Percentiles rank a stretch among this genome's conserved stretches.
phyloP scores from a whole-genome alignment of 2,797 vertebrate genomes.

The Anguilla anguilla region DNA sequence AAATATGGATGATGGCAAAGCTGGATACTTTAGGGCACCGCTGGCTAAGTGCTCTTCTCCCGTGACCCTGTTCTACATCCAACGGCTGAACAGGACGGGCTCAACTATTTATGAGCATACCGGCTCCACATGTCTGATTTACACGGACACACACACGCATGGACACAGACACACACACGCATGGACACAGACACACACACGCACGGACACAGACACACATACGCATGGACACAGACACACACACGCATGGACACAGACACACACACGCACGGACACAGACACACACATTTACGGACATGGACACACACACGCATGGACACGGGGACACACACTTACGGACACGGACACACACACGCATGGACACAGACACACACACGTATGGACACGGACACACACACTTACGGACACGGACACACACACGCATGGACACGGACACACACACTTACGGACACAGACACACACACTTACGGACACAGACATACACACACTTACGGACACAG shows the following conservation, averaged over 20 bases:
- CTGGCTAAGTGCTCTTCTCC: constrained; percentile 32
- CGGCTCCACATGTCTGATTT: constrained; percentile 54
- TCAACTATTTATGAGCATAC: constrained; percentile 53
- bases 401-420: constrained; percentile 4
- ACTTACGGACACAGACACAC: background rate
- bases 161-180: background rate
- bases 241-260: background rate
- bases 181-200: background rate
- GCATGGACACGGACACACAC: background rate
- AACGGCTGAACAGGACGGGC: constrained; percentile 27
- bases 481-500: background rate
- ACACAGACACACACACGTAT: constrained; percentile 16
- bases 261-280: background rate
- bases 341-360: background rate
- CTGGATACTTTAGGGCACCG: constrained; percentile 26
- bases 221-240: constrained; percentile 21
- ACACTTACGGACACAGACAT: constrained; percentile 6
- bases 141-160: constrained; percentile 48
- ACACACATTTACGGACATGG: no score
- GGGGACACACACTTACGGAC: constrained; percentile 42
- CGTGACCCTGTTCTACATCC: background rate
- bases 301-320: background rate
- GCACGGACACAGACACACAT: constrained; percentile 32
- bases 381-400: constrained; percentile 30
- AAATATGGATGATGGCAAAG: constrained; percentile 66